Evolutionary conservation across 2,797 vertebrate genomes (phyloP), one percentile per base, ranked within the genome.

Genomic region (Xiphorhynchus erythropygius): DNA sequence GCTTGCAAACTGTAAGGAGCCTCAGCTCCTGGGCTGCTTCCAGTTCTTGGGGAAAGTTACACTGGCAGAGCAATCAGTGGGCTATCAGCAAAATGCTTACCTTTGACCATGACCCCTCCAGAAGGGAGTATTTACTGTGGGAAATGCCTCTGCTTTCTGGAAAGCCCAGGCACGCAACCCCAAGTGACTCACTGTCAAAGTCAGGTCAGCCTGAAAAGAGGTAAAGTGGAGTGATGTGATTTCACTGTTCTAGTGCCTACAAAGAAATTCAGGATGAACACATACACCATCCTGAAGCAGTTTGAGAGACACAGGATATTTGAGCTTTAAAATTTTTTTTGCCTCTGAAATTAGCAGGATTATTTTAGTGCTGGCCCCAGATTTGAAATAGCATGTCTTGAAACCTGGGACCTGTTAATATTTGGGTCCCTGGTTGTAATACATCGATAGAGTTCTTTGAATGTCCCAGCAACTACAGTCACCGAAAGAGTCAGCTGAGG

Each of bases 321-420:
- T 82, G 67, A 94, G 64, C 52, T 94, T 78, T 76, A 50, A 16
- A 77, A 46, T 85, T 78, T 79, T 84, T 39, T 41, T 18, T 1
- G 10, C 19, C n/a, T 87, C 76, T 79, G 82, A 95, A 96, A 87
- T 91, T 76, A 96, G 93, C 63, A 79, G 25, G 63, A 70, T 81
- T 94, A 91, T 94, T 96, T 94, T 94, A 18, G 80, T 90, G 60
- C 63, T 73, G 91, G 70, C 47, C 85, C 28, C 13, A 19, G 39
- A 53, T 81, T 90, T 90, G 85, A 94, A 94, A 96, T 53, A 93
- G 91, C 59, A 47, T 0, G 3, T 63, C 74, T 79, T 82, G 74
- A 92, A 91, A 82, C 37, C 44, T 73, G 49, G 73, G 39, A 62
- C 57, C 35, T 50, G 76, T 35, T 27, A 86, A 76, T 60, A 42